Evolutionary conservation across 2,113 vertebrate species (phyloP), one percentile per base, ranked within the genome.

Genomic region (Geothlypis trichas): DNA sequence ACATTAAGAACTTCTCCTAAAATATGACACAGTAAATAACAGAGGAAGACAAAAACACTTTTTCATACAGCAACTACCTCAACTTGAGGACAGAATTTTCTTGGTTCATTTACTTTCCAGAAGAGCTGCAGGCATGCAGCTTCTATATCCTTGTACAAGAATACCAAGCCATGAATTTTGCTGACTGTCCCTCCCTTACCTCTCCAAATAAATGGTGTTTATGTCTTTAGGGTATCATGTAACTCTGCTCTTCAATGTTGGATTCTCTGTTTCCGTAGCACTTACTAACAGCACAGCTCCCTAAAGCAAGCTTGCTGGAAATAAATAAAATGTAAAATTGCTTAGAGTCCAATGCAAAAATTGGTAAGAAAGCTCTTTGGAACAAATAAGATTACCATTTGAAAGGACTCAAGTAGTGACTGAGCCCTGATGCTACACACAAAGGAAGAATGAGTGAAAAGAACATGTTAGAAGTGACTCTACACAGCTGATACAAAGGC

Each of bases 181-280:
- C 68, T 93, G 87, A 87, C 93, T 94, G 80, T 61, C 63, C 1
- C 35, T 93, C 61, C 68, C 89, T 78, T 46, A 82, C 61, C 41
- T 81, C 83, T 82, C 37, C 66, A 89, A 93, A 79, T 54, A 92
- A 93, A 90, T 23, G n/a, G 80, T 81, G 68, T 19, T 93, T 89
- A 58, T 69, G 74, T 93, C 86, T 93, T 92, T 39, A 92, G 96
- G 93, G 80, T 73, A 54, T 78, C 90, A 62, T 54, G 68, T 90
- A 96, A 84, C 41, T 65, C 84, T 86, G 41, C 47, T 90, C 83
- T 84, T 78, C 88, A 84, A 0, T 49, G 58, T 30, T 55, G 44
- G 76, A 90, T 78, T 92, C 78, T 67, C 76, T 78, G 71, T 57
- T 92, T 92, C 80, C 92, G 76, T 65, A 90, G 73, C 80, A 92